A percentile compares a stretch with the other conserved stretches of the same genome.
Conservation (phyloP, 2,113 vertebrate species). For the Gracilinanus agilis region DNA sequence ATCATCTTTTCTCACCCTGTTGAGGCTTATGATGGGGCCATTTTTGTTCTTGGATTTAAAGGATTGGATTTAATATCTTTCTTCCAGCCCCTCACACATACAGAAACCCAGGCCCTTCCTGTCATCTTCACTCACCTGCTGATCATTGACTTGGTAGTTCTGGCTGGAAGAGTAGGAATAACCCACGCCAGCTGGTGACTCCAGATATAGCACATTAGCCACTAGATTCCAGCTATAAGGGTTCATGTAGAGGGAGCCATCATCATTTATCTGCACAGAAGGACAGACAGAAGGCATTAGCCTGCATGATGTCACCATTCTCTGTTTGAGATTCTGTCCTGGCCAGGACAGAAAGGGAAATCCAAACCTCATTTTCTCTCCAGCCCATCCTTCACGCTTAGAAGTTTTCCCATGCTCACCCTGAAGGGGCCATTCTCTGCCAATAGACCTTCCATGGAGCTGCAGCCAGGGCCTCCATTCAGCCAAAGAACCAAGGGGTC, state of each 20-base stretch:
- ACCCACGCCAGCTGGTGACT: slow-evolving; percentile 56
- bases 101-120: background rate
- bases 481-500: slow-evolving; percentile 69
- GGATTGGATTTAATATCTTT: background rate
- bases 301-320: background rate
- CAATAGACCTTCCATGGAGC: slow-evolving; percentile 65
- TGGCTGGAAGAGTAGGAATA: slow-evolving; percentile 54
- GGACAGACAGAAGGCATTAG: background rate
- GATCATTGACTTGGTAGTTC: slow-evolving; percentile 56
- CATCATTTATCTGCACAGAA: slow-evolving; percentile 41
- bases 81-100: background rate
- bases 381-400: background rate
- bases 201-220: slow-evolving; percentile 66
- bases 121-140: slow-evolving; percentile 32
- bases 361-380: background rate
- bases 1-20: background rate
- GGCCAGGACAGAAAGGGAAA: background rate
- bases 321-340: background rate
- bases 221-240: slow-evolving; percentile 59
- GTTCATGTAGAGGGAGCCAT: slow-evolving; percentile 63
- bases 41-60: background rate
- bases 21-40: background rate
- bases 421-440: slow-evolving; percentile 65
- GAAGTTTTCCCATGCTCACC: slow-evolving; percentile 30
- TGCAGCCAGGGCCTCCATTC: slow-evolving; percentile 59